Conservation (phyloP, 2,113 vertebrate genomes). For the Cavia aperea region DNA sequence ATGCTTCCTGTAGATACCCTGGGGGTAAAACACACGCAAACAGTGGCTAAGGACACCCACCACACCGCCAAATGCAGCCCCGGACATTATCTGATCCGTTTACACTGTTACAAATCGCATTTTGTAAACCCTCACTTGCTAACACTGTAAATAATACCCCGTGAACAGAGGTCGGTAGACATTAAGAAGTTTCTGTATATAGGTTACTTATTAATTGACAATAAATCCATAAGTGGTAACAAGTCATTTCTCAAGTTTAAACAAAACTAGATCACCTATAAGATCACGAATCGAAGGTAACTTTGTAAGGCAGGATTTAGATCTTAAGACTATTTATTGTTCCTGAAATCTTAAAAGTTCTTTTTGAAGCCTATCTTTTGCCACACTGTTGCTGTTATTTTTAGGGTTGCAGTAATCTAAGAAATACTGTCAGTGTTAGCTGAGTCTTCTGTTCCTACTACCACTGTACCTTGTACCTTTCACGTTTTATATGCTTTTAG, state of each 20-base stretch:
- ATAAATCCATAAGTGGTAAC: background rate
- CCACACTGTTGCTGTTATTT: background rate
- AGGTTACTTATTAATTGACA: background rate
- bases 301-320: background rate
- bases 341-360: conserved; percentile 20
- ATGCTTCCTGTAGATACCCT: conserved; percentile 98
- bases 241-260: background rate
- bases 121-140: background rate
- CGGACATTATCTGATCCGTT: background rate
- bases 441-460: background rate
- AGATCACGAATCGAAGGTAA: background rate
- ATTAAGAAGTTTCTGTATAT: background rate
- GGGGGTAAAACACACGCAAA: conserved; percentile 41
- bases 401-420: background rate
- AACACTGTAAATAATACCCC: background rate
- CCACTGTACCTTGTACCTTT: background rate
- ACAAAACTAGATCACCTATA: conserved; percentile 7
- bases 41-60: background rate
- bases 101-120: background rate
- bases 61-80: background rate
- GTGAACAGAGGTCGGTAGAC: background rate
- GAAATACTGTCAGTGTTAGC: background rate
- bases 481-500: background rate
- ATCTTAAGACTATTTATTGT: conserved; percentile 1
- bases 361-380: background rate